Conservation (phyloP, 2,113 vertebrate genomes). For the Clinocottus analis region DNA sequence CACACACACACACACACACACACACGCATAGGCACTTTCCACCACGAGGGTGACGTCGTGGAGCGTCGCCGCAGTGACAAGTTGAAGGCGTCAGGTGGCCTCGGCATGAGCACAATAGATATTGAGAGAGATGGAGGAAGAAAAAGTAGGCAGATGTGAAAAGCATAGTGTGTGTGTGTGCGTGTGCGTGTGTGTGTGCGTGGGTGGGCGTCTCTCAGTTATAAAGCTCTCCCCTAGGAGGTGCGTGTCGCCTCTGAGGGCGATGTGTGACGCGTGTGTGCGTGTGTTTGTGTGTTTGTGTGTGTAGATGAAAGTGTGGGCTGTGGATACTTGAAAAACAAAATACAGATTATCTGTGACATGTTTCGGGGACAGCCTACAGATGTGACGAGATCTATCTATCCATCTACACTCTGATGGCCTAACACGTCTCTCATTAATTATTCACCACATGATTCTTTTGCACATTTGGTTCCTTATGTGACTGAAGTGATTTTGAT, state of each 20-base stretch:
- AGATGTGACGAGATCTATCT: not conserved
- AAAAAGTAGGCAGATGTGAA: constrained; percentile 74
- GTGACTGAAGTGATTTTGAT: not conserved
- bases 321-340: constrained; percentile 13
- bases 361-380: constrained; percentile 41
- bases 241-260: constrained; percentile 42
- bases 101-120: constrained; percentile 45
- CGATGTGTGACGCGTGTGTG: constrained; percentile 51
- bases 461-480: not conserved
- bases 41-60: constrained; percentile 66
- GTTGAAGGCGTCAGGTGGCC: constrained; percentile 66
- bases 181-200: constrained; percentile 32
- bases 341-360: constrained; percentile 38
- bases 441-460: not conserved
- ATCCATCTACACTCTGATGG: not conserved
- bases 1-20: not conserved
- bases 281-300: constrained; percentile 9
- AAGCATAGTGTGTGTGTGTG: constrained; percentile 42
- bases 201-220: constrained; percentile 51
- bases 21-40: constrained; percentile 76
- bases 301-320: constrained; percentile 47
- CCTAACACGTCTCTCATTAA: not conserved
- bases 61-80: constrained; percentile 58
- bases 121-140: constrained; percentile 61
- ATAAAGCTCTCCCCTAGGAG: constrained; percentile 13